These are phyloP conservation scores for Cephus nigrinus DNA, from an alignment of 2,888 invertebrate genomes.

Conservation along the genomic window DNA sequence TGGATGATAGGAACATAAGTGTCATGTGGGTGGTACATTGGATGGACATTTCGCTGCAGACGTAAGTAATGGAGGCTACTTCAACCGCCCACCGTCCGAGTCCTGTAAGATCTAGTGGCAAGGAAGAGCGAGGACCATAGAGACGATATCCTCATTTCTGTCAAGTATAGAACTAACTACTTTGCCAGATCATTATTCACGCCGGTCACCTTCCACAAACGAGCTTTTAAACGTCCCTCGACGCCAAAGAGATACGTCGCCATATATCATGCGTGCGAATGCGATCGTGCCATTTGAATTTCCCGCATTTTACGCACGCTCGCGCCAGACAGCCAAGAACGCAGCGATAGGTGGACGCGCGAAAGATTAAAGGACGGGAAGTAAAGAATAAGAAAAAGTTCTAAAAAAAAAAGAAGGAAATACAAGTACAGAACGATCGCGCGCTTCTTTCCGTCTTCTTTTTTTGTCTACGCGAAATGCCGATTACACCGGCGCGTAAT, in stretches of 20 bases:
- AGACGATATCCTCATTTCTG: constrained; percentile 2
- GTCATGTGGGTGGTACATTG: background rate
- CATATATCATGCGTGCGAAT: background rate
- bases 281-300: background rate
- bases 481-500: too few species aligned
- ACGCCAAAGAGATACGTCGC: background rate
- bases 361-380: too few species aligned
- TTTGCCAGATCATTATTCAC: constrained; percentile 10
- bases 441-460: too few species aligned
- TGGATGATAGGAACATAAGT: background rate
- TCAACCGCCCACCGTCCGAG: constrained; percentile 10
- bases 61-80: constrained; percentile 4
- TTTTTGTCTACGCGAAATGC: too few species aligned
- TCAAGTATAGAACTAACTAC: constrained; percentile 8
- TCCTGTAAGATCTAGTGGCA: constrained; percentile 4
- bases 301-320: background rate
- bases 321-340: too few species aligned
- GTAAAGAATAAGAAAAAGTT: too few species aligned
- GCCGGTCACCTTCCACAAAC: background rate
- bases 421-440: too few species aligned
- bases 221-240: background rate
- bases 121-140: background rate
- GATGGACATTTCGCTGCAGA: background rate
- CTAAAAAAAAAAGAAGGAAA: too few species aligned
- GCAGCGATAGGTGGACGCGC: too few species aligned